Conservation (phyloP, 2,113 vertebrate species). For the Pseudorectes ferrugineus region DNA sequence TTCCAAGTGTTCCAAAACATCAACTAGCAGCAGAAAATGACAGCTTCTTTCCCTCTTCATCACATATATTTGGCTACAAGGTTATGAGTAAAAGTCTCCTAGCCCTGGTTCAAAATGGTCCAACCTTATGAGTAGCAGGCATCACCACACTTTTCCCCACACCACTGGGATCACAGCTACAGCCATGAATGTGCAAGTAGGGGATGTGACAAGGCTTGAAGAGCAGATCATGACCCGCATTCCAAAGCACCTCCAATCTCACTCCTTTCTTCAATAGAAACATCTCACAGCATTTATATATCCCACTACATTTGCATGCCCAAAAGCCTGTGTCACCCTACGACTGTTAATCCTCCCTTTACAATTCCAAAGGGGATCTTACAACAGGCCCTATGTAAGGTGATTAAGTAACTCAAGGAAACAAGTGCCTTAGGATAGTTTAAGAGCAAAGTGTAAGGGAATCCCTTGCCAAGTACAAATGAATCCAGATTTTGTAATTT, state of each 20-base stretch:
- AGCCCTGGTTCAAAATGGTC: neutral
- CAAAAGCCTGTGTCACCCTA: neutral
- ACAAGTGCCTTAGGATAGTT: neutral
- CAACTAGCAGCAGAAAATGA: neutral
- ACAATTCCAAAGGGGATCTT: neutral
- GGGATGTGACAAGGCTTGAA: neutral
- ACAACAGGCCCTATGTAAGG: neutral
- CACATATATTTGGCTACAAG: neutral
- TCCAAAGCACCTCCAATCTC: neutral
- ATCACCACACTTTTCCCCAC: neutral
- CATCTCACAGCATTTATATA: neutral
- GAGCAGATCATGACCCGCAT: neutral
- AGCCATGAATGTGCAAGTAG: neutral
- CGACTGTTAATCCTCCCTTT: neutral
- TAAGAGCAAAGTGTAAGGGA: neutral
- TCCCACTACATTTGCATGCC: no score
- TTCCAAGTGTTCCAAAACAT: neutral
- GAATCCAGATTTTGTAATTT: neutral
- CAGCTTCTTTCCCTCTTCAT: neutral
- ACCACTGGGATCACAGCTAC: neutral
- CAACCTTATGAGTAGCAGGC: rapidly evolving
- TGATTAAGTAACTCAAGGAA: neutral
- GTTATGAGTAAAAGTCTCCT: neutral
- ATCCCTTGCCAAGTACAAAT: neutral
- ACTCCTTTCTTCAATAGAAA: neutral